Percentiles rank a stretch among this genome's conserved stretches.
Conservation (phyloP, 1,140 invertebrate genomes). For the Acromyrmex heyeri region DNA sequence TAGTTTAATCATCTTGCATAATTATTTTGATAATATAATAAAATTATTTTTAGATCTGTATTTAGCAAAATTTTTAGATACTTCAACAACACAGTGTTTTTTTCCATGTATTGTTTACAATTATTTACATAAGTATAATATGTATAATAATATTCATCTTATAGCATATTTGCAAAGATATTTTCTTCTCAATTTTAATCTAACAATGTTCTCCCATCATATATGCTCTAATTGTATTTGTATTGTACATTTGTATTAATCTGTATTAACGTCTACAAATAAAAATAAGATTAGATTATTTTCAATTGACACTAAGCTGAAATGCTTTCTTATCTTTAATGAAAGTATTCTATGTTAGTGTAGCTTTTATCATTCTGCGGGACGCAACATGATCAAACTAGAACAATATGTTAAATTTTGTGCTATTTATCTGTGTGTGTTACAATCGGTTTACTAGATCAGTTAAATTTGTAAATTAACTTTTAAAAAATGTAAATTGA, state of each 20-base stretch:
- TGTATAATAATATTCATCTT: not conserved
- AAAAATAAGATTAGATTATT: conserved; percentile 51
- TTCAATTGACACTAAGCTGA: not conserved
- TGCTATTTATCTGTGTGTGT: not conserved
- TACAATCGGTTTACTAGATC: not conserved
- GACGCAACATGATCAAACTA: not conserved
- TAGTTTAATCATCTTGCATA: too few relatives aligned
- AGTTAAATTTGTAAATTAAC: not conserved
- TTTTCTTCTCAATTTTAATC: not conserved
- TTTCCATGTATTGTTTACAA: not conserved
- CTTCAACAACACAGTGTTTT: too few relatives aligned
- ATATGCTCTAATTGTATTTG: not conserved
- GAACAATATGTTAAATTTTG: not conserved
- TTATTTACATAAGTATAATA: not conserved
- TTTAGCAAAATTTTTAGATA: too few relatives aligned
- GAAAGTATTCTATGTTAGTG: conserved; percentile 5
- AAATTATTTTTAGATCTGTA: too few relatives aligned
- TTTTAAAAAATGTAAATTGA: not conserved
- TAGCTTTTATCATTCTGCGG: not conserved
- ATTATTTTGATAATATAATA: too few relatives aligned
- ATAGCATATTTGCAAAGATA: not conserved
- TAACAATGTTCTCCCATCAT: not conserved
- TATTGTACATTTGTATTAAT: not conserved
- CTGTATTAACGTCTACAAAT: not conserved
- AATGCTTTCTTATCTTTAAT: not conserved